Percentiles rank a stretch among this genome's conserved stretches.
These are phyloP conservation scores for Sinotaia quadrata DNA, from an alignment of 2,888 invertebrate genomes.

Conservation along the genomic window DNA sequence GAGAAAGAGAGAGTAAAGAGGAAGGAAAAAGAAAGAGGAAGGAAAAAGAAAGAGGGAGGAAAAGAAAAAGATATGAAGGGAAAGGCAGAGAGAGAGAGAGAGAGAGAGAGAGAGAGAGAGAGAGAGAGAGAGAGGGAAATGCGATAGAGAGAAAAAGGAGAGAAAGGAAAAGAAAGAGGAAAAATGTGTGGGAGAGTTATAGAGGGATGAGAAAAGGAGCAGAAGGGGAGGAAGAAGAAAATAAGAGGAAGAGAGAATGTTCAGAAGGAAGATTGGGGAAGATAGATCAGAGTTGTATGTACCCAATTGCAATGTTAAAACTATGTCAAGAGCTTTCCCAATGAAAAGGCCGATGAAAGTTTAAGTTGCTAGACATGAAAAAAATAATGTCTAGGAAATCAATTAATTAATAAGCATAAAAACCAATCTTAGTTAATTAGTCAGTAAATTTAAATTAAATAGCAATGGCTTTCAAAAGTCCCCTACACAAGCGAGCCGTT, in stretches of 20 bases:
- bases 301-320: too few relatives aligned
- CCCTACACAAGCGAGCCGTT: too few relatives aligned
- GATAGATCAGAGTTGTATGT: too few relatives aligned
- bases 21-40: too few relatives aligned
- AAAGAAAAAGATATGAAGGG: neutral
- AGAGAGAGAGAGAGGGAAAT: neutral
- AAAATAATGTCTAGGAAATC: too few relatives aligned
- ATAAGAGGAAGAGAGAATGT: neutral
- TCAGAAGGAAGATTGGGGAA: neutral
- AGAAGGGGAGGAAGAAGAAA: neutral
- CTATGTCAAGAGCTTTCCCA: too few relatives aligned
- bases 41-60: neutral
- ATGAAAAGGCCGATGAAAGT: too few relatives aligned
- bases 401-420: too few relatives aligned
- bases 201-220: conserved; percentile 4
- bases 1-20: conserved; percentile 1
- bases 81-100: conserved; percentile 15
- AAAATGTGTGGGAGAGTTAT: conserved; percentile 11
- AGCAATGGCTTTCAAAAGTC: too few relatives aligned
- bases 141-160: neutral
- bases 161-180: neutral
- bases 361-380: too few relatives aligned
- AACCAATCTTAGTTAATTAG: too few relatives aligned
- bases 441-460: too few relatives aligned
- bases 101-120: conserved; percentile 9